Base-by-base conservation (phyloP, 2,888 invertebrate genomes). In the Amblyjoppa fuscipennis region DNA sequence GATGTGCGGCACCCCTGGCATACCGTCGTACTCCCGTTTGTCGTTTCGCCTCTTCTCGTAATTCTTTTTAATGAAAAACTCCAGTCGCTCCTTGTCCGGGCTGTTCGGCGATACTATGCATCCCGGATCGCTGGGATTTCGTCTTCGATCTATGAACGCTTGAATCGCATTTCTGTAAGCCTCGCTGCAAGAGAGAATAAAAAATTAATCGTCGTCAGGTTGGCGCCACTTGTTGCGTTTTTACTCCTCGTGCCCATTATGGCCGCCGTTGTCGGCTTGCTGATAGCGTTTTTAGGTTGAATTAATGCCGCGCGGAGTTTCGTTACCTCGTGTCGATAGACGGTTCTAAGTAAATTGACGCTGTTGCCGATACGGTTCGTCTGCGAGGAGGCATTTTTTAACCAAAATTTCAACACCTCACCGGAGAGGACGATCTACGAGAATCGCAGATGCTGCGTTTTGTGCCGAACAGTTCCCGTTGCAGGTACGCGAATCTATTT, bases 121-220 rank as follows among this genome's bases (percentile, higher is more conserved):
- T 20, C 70, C 75, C n/a, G 87, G 64, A n/a, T 86, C 86, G 64
- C 59, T 81, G 2, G 89, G 82, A 41, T 81, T 82, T 49, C 90
- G 84, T 73, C 93, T 89, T n/a, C 92, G 90, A 68, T 91, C 92
- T 64, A 92, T 89, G 84, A 93, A 93, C 20, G 91, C 92, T 78
- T 92, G 91, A 6, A 93, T 81, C 41, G 92, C 92, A 51, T 90
- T 91, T 45, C 91, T 90, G 75, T 92, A 93, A 16, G 92, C 90
- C 73, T 93, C 93, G 83, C 93, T 93, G 78, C 13, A 38, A 84
- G 64, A 81, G 53, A 81, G 9, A 13, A 70, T 11, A 45, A 71
- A 66, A 59, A 51, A 80, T 34, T 16, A 34, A 34, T 34, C 16
- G 34, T 34, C 16, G 64, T 31, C 1, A 34, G 16, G 64, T n/a